A percentile compares a stretch with the other conserved stretches of the same genome.
Conservation (phyloP, 2,113 vertebrate species). For the Pao palembangensis region DNA sequence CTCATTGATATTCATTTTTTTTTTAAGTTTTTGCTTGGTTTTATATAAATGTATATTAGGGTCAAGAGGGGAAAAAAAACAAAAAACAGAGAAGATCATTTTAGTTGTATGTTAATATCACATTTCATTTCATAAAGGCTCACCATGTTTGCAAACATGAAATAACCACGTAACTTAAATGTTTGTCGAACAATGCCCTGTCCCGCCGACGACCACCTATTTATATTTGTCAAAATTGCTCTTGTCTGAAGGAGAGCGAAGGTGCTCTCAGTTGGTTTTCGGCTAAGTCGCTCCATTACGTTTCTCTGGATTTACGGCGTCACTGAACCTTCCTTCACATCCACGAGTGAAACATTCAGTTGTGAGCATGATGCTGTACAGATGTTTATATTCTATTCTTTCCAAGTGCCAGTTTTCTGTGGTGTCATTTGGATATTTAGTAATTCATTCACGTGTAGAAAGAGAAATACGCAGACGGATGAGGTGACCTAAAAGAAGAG, state of each 20-base stretch:
- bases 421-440: slow-evolving; percentile 67
- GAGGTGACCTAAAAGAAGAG: slow-evolving; percentile 17
- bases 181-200: slow-evolving; percentile 62
- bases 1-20: slow-evolving; percentile 56
- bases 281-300: no score
- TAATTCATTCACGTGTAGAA: slow-evolving; percentile 46
- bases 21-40: slow-evolving; percentile 70
- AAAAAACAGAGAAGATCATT: slow-evolving; percentile 43
- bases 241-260: slow-evolving; percentile 35
- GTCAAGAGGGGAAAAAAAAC: slow-evolving; percentile 45
- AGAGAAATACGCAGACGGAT: slow-evolving; percentile 12
- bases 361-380: slow-evolving; percentile 73
- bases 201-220: slow-evolving; percentile 59
- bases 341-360: slow-evolving; percentile 58
- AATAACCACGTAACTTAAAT: slow-evolving; percentile 66
- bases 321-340: slow-evolving; percentile 31
- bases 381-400: slow-evolving; percentile 73
- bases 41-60: slow-evolving; percentile 78
- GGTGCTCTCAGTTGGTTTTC: background rate
- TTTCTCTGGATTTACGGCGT: no score
- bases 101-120: slow-evolving; percentile 71
- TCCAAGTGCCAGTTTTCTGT: slow-evolving; percentile 72
- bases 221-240: slow-evolving; percentile 69
- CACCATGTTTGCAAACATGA: slow-evolving; percentile 65
- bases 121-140: slow-evolving; percentile 67